Base-by-base conservation (phyloP, 2,113 vertebrate genomes). In the Anoplopoma fimbria region DNA sequence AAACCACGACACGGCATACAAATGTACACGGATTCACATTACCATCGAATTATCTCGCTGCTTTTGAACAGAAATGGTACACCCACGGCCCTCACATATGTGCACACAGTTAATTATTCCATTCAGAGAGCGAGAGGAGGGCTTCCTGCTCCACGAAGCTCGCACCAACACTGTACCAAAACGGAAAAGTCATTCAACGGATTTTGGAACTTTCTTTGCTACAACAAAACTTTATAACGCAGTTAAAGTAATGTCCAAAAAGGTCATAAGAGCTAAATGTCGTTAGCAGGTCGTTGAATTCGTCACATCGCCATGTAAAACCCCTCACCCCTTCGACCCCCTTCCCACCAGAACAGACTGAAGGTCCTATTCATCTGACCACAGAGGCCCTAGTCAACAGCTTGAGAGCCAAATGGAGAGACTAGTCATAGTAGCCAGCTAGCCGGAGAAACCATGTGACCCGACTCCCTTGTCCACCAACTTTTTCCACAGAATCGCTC, bases 331-430 rank as follows among this genome's bases (percentile, higher is more conserved):
- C 73, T 34, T 73, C 70, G 49, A 73, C 79, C 82, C 77, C 61
- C 68, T 7, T n/a, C 71, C 75, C 67, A 76, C 42, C 55, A 79
- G 63, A 77, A 67, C 65, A 77, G 77, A 90, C 90, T 89, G 74
- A 87, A 74, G 84, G 84, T 88, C 85, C 83, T 74, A 73, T 92
- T 93, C 89, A 87, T 90, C 77, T 84, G 74, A 77, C 88, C 83
- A 88, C 91, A 87, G 75, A 91, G 83, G 80, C 60, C 65, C 83
- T 8, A 84, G 77, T 90, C 85, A 91, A 79, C 74, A 80, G 84
- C 62, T 69, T 36, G 19, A 77, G 79, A 82, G 79, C 83, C 77
- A 87, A 81, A 77, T 45, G 31, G 61, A 77, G 69, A 85, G 76
- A 55, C 27, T 6, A 47, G 71, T 67, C 69, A 51, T 82, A 75